Conservation (phyloP, 2,797 vertebrate species). For the Craterocephalus amniculus region DNA sequence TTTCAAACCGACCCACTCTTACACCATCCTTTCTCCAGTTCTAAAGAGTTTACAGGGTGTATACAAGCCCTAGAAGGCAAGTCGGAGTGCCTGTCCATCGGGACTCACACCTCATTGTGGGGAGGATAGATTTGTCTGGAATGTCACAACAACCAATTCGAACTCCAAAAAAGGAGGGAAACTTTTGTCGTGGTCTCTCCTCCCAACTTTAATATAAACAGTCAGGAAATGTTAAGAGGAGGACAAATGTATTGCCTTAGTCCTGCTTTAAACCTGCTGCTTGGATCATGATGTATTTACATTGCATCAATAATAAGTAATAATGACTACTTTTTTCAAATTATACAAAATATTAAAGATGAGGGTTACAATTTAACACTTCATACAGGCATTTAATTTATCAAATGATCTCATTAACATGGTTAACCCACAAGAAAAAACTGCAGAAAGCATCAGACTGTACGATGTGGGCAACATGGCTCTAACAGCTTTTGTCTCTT, state of each 20-base stretch:
- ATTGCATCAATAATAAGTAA: background rate
- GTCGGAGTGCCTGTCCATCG: conserved; percentile 43
- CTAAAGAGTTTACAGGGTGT: conserved; percentile 46
- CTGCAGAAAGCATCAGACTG: conserved; percentile 58
- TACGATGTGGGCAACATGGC: conserved; percentile 67
- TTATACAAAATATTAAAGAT: too few species aligned
- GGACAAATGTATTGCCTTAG: background rate
- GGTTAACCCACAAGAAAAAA: conserved; percentile 54
- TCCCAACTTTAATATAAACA: conserved; percentile 49
- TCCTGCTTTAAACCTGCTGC: conserved; percentile 14
- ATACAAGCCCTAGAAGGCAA: conserved; percentile 70
- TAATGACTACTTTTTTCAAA: too few species aligned
- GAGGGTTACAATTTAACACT: background rate
- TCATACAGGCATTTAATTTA: conserved; percentile 31
- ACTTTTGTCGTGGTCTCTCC: conserved; percentile 51
- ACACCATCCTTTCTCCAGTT: conserved; percentile 18
- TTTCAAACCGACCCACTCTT: conserved; percentile 26
- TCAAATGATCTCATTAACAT: conserved; percentile 53
- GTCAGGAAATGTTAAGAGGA: conserved; percentile 19
- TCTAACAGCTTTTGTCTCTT: too few species aligned
- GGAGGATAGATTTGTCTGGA: conserved; percentile 51
- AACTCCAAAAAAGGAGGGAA: conserved; percentile 82
- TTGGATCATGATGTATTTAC: background rate
- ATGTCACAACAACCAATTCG: conserved; percentile 39
- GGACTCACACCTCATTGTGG: conserved; percentile 54